Base-by-base conservation (phyloP, 2,797 vertebrate genomes). In the Crenuchus spilurus region DNA sequence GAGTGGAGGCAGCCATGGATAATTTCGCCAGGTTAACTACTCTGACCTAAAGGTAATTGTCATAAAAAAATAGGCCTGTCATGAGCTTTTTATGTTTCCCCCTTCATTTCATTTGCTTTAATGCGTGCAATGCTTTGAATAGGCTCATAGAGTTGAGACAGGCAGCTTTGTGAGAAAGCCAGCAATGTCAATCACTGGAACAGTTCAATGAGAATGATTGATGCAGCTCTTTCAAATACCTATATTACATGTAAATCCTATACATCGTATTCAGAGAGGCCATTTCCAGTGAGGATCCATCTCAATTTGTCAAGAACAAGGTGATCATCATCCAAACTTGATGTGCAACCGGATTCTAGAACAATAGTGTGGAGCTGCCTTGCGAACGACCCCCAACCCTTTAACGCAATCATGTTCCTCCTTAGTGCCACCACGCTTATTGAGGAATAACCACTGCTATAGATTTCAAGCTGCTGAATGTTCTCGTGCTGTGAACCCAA, bases 21-120 rank as follows among this genome's bases (percentile, higher is more conserved):
- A 81, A 80, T 86, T 75, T 78, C 22, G 66, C 74, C 58, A 78
- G 80, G 82, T 84, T 84, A 84, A 82, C 80, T 71, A 80, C 77
- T 80, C 71, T 84, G 82, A 83, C 83, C 82, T 77, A 70, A 74
- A 84, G 79, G 82, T 80, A 82, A 84, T 78, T 80, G 80, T 82
- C 68, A 75, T 65, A 75, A 76, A 82, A 75, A 81, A 77, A 78
- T 71, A 65, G 49, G 63, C 61, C 75, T 75, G 79, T 85, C 79
- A 82, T 62, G 72, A 71, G 80, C 57, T 52, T 80, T 83, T 80
- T 77, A 73, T 60, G 49, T 75, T 65, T 73, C 28, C 10, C 30
- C 72, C 39, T 37, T 72, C 62, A 54, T 72, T 74, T 75, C 51
- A 57, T n/a, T 60, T 73, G 55, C 74, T 70, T 71, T 71, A 71